phyloP scores from a whole-genome alignment of 2,113 vertebrate genomes.

The Cyprinodon brontotheroides region DNA sequence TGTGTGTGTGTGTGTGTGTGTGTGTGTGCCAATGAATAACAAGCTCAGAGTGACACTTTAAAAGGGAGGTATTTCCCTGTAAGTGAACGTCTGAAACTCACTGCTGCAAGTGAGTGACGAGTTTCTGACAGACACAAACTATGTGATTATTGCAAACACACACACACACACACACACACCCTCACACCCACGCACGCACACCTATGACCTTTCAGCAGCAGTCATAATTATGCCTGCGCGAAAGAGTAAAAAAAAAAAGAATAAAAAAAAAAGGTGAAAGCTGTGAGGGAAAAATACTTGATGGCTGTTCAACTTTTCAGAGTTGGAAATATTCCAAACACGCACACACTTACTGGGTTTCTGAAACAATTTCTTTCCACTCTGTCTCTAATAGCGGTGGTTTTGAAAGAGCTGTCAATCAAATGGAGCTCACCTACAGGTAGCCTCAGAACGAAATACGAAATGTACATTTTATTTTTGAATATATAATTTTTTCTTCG shows the following conservation, averaged over 20 bases:
- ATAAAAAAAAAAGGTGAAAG: conserved; percentile 33
- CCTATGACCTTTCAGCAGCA: conserved; percentile 26
- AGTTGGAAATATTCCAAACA: conserved; percentile 20
- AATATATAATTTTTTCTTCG: conserved; percentile 29
- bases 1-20: conserved; percentile 23
- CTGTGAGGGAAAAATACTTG: conserved; percentile 32
- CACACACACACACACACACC: conserved; percentile 7
- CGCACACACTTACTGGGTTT: conserved; percentile 22
- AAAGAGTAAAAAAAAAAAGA: too few species aligned
- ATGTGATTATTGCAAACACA: conserved; percentile 37
- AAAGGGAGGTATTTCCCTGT: conserved; percentile 53
- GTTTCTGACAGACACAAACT: conserved; percentile 48
- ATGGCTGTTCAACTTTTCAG: conserved; percentile 20
- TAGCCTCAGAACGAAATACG: background rate
- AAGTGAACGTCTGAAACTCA: conserved; percentile 40
- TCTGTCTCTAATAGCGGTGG: conserved; percentile 51
- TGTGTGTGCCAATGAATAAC: conserved; percentile 42
- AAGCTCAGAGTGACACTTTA: conserved; percentile 47
- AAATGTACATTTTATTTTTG: conserved; percentile 18
- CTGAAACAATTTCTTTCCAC: conserved; percentile 63
- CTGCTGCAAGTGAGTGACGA: conserved; percentile 40
- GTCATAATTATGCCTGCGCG: conserved; percentile 38
- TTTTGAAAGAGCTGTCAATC: conserved; percentile 64
- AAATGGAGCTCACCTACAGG: conserved; percentile 30
- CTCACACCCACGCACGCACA: conserved; percentile 14